Conservation (phyloP, 2,113 vertebrate species). For the Rhipidura dahli region DNA sequence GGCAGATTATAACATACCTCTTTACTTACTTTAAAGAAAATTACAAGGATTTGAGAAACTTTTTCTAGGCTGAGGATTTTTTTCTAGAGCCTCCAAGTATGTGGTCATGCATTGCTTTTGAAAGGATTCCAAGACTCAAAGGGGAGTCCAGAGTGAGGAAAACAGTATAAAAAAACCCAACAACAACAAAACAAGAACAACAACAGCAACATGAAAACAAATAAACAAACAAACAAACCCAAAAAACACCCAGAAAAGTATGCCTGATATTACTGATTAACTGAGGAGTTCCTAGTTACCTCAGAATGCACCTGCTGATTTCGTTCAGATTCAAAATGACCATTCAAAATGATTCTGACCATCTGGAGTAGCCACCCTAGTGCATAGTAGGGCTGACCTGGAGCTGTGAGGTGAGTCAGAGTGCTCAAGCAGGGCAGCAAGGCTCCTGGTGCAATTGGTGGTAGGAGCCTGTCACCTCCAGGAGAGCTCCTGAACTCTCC, state of each 20-base stretch:
- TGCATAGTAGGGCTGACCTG: background rate
- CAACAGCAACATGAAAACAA: background rate
- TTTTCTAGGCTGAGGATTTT: background rate
- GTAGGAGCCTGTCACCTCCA: background rate
- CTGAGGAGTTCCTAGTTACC: background rate
- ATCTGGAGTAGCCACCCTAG: background rate
- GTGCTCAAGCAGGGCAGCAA: rapidly evolving
- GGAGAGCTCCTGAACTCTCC: background rate
- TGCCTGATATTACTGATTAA: background rate
- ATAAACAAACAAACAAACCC: background rate
- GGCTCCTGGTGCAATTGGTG: background rate
- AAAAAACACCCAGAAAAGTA: background rate
- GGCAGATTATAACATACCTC: background rate
- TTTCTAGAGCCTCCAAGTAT: background rate
- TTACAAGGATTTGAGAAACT: background rate
- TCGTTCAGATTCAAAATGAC: background rate
- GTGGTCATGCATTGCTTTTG: background rate
- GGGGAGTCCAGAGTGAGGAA: background rate
- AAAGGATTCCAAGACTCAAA: background rate
- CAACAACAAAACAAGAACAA: background rate
- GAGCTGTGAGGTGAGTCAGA: background rate
- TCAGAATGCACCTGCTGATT: background rate
- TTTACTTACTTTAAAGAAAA: background rate
- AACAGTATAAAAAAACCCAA: background rate
- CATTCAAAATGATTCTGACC: background rate